Conservation (phyloP, 2,888 invertebrate genomes). For the Agriopis aurantiaria region DNA sequence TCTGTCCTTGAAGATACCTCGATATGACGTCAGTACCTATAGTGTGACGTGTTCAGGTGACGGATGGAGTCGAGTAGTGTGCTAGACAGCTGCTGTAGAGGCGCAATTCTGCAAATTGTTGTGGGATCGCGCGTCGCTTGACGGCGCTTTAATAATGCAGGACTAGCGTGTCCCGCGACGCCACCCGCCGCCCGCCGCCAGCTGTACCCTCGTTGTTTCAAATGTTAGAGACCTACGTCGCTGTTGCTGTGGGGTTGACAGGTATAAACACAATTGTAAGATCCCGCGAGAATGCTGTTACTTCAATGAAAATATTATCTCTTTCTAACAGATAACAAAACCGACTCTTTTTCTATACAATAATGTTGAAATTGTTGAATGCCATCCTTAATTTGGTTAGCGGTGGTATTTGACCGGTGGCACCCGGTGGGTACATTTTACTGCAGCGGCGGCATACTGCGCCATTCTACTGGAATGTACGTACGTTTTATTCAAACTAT, state of each 20-base stretch:
- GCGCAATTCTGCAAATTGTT: conserved; percentile 21
- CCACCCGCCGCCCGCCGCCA: background rate
- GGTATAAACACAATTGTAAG: too few species aligned
- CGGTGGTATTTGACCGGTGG: too few species aligned
- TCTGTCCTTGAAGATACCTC: too few species aligned
- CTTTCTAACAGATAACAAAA: too few species aligned
- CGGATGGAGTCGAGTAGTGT: too few species aligned
- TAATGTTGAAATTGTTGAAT: too few species aligned
- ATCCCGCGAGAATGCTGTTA: background rate
- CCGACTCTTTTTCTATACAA: too few species aligned
- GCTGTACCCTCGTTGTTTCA: background rate
- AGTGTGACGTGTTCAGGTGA: too few species aligned
- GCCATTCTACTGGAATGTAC: conserved; percentile 6
- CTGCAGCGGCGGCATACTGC: conserved; percentile 26
- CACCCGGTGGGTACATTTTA: too few species aligned
- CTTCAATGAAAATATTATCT: background rate
- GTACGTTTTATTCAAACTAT: conserved; percentile 30
- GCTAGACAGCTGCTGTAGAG: background rate
- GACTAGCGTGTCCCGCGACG: conserved; percentile 4
- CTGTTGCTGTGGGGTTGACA: background rate
- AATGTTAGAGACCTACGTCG: background rate
- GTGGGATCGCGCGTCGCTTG: conserved; percentile 22
- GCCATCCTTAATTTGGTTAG: too few species aligned
- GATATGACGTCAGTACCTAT: too few species aligned
- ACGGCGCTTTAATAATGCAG: conserved; percentile 25